phyloP scores from a whole-genome alignment of 2,888 invertebrate species.

The Chrysomela aeneicollis region DNA sequence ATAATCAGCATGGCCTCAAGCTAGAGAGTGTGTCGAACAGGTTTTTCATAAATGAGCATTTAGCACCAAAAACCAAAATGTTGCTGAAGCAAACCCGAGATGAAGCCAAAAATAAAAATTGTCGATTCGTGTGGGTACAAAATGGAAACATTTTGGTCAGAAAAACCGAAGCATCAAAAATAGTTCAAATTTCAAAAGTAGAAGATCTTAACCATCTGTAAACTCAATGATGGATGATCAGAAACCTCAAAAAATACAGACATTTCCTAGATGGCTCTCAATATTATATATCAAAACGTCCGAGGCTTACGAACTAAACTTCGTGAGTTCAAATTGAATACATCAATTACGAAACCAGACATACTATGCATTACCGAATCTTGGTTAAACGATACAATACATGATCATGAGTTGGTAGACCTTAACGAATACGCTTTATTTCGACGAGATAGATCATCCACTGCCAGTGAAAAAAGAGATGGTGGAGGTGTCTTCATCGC shows the following conservation, averaged over 20 bases:
- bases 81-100: slow-evolving; percentile 23
- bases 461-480: slow-evolving; percentile 16
- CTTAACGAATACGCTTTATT: slow-evolving; percentile 22
- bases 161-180: slow-evolving; percentile 20
- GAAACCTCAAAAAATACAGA: background rate
- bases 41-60: slow-evolving; percentile 30
- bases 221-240: background rate
- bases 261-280: slow-evolving; percentile 19
- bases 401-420: slow-evolving; percentile 21
- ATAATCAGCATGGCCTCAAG: slow-evolving; percentile 21
- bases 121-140: slow-evolving; percentile 28
- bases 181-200: slow-evolving; percentile 15
- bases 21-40: slow-evolving; percentile 22
- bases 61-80: slow-evolving; percentile 21
- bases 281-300: slow-evolving; percentile 19
- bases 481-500: slow-evolving; percentile 26
- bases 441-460: slow-evolving; percentile 23
- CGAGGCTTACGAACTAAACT: slow-evolving; percentile 12
- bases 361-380: slow-evolving; percentile 21
- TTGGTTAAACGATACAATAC: slow-evolving; percentile 21
- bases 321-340: slow-evolving; percentile 21
- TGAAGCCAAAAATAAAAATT: slow-evolving; percentile 17
- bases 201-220: slow-evolving; percentile 21
- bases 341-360: slow-evolving; percentile 18
- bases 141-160: slow-evolving; percentile 26